phyloP scores from a whole-genome alignment of 2,888 invertebrate genomes.

The Venusia cambrica region DNA sequence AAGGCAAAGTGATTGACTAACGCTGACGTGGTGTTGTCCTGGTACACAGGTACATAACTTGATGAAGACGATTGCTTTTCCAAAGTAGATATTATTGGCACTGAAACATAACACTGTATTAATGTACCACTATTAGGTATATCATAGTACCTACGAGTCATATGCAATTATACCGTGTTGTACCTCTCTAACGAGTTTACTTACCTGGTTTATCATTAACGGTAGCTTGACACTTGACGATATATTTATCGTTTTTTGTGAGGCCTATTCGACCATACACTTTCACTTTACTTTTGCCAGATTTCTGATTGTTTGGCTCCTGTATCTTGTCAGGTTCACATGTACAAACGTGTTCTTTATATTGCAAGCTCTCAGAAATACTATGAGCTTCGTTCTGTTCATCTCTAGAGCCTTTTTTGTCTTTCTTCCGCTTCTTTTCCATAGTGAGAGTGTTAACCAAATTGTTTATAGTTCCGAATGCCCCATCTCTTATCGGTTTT shows the following conservation, averaged over 20 bases:
- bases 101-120: constrained; percentile 9
- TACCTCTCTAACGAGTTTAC: not conserved
- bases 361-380: constrained; percentile 4
- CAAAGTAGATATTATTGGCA: constrained; percentile 3
- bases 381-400: constrained; percentile 12
- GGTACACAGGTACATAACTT: constrained; percentile 3
- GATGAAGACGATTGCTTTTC: constrained; percentile 8
- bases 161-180: no score
- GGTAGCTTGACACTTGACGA: constrained; percentile 59
- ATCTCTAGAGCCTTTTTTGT: constrained; percentile 30
- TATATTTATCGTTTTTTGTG: constrained; percentile 52
- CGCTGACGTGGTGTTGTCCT: constrained; percentile 1
- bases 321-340: constrained; percentile 2
- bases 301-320: not conserved
- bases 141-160: no score
- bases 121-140: no score
- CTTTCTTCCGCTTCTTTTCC: constrained; percentile 45
- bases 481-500: constrained; percentile 37
- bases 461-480: no score
- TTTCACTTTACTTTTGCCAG: constrained; percentile 44
- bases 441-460: constrained; percentile 50
- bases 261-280: constrained; percentile 59
- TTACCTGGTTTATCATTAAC: constrained; percentile 55
- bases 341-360: constrained; percentile 5
- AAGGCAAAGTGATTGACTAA: no score